Conservation (phyloP, 2,888 invertebrate genomes). For the Scelioninae gen. 1 region DNA sequence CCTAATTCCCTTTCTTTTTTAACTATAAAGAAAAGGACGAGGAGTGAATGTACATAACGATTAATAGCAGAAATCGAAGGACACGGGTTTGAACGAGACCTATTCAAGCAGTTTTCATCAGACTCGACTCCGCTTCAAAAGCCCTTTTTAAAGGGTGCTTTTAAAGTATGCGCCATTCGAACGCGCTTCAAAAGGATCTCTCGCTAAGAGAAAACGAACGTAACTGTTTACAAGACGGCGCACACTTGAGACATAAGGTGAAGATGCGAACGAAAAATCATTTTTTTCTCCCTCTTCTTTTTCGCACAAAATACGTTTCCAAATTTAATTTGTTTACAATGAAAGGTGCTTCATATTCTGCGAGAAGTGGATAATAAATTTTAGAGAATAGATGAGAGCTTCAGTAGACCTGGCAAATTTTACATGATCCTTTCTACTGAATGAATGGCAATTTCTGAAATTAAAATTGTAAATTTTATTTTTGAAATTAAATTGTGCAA, state of each 20-base stretch:
- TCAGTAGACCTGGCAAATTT: neutral
- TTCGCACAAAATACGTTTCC: slow-evolving; percentile 27
- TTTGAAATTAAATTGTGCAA: too few relatives aligned
- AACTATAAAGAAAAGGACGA: slow-evolving; percentile 20
- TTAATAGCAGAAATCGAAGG: slow-evolving; percentile 65
- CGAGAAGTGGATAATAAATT: neutral
- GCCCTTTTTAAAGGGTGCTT: slow-evolving; percentile 62
- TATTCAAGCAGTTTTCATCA: slow-evolving; percentile 66
- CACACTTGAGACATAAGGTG: slow-evolving; percentile 49
- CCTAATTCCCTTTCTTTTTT: slow-evolving; percentile 28
- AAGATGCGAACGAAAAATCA: slow-evolving; percentile 14
- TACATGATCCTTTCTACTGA: too few relatives aligned
- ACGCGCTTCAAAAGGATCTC: slow-evolving; percentile 66
- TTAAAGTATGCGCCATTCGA: slow-evolving; percentile 65
- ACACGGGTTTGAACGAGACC: slow-evolving; percentile 59
- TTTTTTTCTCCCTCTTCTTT: slow-evolving; percentile 10
- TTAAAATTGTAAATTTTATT: too few relatives aligned
- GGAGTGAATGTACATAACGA: slow-evolving; percentile 43
- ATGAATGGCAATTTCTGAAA: too few relatives aligned
- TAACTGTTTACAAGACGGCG: slow-evolving; percentile 61
- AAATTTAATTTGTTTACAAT: slow-evolving; percentile 24
- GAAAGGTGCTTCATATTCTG: neutral
- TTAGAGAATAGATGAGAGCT: neutral
- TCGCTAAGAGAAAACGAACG: slow-evolving; percentile 62
- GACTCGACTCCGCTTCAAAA: slow-evolving; percentile 61